Evolutionary conservation across 2,113 vertebrate genomes (phyloP).

Genomic region (Acrocephalus kingi): DNA sequence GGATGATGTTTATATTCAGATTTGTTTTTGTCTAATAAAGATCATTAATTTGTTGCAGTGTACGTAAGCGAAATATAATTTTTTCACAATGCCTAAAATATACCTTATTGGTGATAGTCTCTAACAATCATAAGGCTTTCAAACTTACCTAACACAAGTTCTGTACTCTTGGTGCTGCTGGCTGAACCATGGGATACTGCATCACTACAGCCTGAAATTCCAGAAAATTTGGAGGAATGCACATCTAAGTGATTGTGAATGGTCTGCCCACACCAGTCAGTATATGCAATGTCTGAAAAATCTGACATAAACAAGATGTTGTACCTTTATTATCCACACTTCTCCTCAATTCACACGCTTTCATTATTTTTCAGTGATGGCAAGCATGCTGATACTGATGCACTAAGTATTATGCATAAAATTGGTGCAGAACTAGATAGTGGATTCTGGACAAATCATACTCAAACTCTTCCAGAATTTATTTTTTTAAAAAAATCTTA

Average conservation of each 20-base stretch:
- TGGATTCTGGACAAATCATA: not conserved
- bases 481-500: not conserved
- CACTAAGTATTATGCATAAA: not conserved
- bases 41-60: not conserved
- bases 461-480: not conserved
- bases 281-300: constrained; percentile 89
- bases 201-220: constrained; percentile 94
- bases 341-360: not conserved
- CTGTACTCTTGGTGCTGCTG: constrained; percentile 89
- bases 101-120: not conserved
- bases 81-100: not conserved
- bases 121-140: not conserved
- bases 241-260: constrained; percentile 92
- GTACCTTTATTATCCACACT: not conserved
- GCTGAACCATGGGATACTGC: constrained; percentile 90
- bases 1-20: not conserved
- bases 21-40: not conserved
- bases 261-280: constrained; percentile 90
- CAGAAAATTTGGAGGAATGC: constrained; percentile 92
- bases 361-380: not conserved
- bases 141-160: constrained; percentile 87
- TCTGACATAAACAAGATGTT: constrained; percentile 74
- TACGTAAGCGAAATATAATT: not conserved
- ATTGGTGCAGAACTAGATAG: not conserved
- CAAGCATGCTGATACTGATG: not conserved